A percentile compares a stretch with the other conserved stretches of the same genome.
Evolutionary conservation across 2,888 invertebrate species (phyloP).

Genomic region (Tenthredo distinguenda): DNA sequence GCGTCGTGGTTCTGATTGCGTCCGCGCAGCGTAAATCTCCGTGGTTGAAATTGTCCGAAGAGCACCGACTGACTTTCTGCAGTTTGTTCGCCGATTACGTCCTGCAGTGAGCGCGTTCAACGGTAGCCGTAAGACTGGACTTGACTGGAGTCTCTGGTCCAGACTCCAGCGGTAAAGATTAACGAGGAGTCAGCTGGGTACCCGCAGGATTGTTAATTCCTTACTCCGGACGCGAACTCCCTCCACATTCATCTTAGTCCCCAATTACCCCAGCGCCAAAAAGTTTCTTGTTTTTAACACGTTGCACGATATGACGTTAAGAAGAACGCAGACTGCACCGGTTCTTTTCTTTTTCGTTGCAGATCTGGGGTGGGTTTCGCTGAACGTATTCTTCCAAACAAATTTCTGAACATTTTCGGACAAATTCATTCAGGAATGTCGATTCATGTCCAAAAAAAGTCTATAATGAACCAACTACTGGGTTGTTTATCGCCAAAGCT

Average conservation of each 20-base stretch:
- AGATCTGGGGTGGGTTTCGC: background rate
- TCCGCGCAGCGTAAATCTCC: slow-evolving; percentile 74
- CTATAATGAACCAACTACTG: no score
- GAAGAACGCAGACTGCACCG: slow-evolving; percentile 50
- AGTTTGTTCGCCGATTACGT: slow-evolving; percentile 73
- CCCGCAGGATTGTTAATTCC: slow-evolving; percentile 75
- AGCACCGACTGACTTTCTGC: slow-evolving; percentile 62
- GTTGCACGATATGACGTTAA: slow-evolving; percentile 60
- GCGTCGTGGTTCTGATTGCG: slow-evolving; percentile 69
- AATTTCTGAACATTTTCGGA: background rate
- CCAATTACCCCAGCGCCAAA: slow-evolving; percentile 70
- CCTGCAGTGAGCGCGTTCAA: slow-evolving; percentile 71
- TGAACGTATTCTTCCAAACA: background rate
- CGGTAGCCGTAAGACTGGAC: slow-evolving; percentile 67
- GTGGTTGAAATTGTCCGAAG: slow-evolving; percentile 73
- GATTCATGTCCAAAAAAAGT: no score
- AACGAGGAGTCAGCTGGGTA: slow-evolving; percentile 68
- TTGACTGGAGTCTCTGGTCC: slow-evolving; percentile 52
- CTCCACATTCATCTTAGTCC: slow-evolving; percentile 74
- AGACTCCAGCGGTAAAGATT: slow-evolving; percentile 66
- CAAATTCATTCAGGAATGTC: no score
- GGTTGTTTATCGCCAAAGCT: background rate
- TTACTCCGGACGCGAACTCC: slow-evolving; percentile 74
- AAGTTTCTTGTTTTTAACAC: slow-evolving; percentile 48
- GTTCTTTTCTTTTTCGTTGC: background rate